phyloP scores from a whole-genome alignment of 2,888 invertebrate genomes.

The Venusia cambrica region DNA sequence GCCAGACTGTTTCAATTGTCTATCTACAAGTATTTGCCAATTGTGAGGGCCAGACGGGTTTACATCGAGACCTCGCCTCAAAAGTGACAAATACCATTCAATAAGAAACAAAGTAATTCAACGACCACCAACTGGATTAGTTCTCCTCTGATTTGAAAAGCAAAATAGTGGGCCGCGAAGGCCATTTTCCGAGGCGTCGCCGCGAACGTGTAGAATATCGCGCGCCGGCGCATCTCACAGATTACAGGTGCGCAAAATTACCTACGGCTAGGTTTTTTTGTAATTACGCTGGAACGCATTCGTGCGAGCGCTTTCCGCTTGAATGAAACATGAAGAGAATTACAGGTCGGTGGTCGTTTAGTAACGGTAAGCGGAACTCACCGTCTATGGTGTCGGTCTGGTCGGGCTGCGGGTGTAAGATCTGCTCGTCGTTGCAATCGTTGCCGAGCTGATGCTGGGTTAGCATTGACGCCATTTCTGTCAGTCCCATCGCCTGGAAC shows the following conservation, averaged over 20 bases:
- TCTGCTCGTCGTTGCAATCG: constrained; percentile 82
- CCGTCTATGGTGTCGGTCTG: constrained; percentile 88
- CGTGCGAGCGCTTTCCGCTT: constrained; percentile 22
- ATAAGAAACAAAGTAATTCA: constrained; percentile 22
- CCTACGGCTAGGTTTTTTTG: constrained; percentile 12
- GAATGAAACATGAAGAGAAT: constrained; percentile 17
- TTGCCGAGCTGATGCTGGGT: constrained; percentile 82
- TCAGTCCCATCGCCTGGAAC: constrained; percentile 82
- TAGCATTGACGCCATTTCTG: constrained; percentile 83
- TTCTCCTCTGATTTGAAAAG: constrained; percentile 25
- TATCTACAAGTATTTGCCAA: constrained; percentile 19
- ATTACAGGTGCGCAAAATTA: constrained; percentile 15
- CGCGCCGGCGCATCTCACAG: constrained; percentile 11
- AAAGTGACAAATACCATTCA: constrained; percentile 33
- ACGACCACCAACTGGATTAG: constrained; percentile 37
- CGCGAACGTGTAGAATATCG: constrained; percentile 12
- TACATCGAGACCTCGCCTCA: constrained; percentile 16
- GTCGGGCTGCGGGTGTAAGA: constrained; percentile 84
- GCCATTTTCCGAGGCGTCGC: constrained; percentile 14
- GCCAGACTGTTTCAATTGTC: constrained; percentile 13
- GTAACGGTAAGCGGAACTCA: constrained; percentile 70
- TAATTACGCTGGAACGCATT: constrained; percentile 20
- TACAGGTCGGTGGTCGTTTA: constrained; percentile 31
- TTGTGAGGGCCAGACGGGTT: constrained; percentile 14
- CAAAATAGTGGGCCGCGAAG: constrained; percentile 26